Conservation (phyloP, 92 coral and sea anemone genomes). For the Phymanthus crucifer region DNA sequence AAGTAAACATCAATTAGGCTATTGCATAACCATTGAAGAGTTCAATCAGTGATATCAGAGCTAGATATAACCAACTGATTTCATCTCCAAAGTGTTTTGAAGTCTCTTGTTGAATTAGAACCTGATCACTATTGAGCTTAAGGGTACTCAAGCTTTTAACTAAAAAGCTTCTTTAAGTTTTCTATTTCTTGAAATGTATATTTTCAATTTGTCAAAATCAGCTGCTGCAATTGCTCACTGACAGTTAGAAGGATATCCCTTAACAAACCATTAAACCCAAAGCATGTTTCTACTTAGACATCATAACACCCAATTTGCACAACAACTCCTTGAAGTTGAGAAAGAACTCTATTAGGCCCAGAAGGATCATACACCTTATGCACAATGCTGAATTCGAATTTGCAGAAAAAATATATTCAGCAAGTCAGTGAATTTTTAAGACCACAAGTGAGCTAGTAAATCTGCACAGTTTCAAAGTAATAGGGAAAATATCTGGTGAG, state of each 20-base stretch:
- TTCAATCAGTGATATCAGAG: not conserved
- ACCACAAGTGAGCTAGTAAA: too few species aligned
- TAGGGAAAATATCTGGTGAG: too few species aligned
- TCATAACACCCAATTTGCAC: not conserved
- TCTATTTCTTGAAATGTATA: not conserved
- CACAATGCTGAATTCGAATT: too few species aligned
- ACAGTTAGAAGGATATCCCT: not conserved
- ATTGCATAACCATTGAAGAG: not conserved
- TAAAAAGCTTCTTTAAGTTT: not conserved
- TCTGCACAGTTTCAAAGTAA: too few species aligned
- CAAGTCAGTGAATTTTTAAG: too few species aligned
- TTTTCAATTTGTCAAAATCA: not conserved
- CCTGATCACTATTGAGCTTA: not conserved
- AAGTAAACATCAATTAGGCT: not conserved
- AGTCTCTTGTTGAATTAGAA: not conserved
- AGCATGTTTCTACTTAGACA: not conserved
- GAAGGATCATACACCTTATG: too few species aligned
- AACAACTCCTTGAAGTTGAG: not conserved
- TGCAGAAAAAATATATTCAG: too few species aligned
- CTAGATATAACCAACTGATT: too few species aligned
- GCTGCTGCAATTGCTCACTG: not conserved
- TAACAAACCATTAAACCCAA: not conserved
- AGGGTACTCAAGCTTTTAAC: not conserved
- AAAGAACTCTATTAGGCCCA: not conserved
- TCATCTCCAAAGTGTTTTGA: not conserved